phyloP scores from a whole-genome alignment of 1,140 invertebrate genomes.

The Tribolium castaneum region DNA sequence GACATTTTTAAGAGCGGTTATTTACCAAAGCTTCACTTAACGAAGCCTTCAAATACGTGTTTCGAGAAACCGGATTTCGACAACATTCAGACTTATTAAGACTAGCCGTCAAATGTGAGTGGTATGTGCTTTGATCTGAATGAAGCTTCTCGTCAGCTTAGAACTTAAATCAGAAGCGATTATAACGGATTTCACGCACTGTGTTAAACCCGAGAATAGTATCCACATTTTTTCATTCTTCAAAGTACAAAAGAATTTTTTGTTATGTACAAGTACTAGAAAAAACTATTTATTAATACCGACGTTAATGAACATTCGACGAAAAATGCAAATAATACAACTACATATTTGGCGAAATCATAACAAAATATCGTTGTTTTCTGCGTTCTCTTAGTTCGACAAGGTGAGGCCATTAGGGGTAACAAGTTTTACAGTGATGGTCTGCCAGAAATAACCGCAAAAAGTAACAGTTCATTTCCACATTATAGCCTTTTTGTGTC shows the following conservation, averaged over 20 bases:
- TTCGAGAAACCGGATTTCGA: not conserved
- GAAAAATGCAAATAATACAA: too few relatives aligned
- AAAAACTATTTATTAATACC: too few relatives aligned
- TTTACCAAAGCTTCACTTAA: not conserved
- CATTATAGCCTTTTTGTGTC: not conserved
- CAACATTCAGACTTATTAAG: not conserved
- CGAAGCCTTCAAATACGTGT: not conserved
- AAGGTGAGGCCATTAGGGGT: too few relatives aligned
- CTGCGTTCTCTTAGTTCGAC: too few relatives aligned
- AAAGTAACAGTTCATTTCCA: not conserved
- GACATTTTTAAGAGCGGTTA: not conserved
- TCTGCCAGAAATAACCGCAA: too few relatives aligned
- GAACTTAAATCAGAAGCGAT: not conserved
- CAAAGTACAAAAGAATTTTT: too few relatives aligned
- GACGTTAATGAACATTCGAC: too few relatives aligned
- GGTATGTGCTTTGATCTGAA: not conserved
- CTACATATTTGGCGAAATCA: too few relatives aligned
- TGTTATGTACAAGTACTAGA: too few relatives aligned
- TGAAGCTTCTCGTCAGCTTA: not conserved
- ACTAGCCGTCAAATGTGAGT: not conserved
- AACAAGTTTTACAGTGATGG: too few relatives aligned
- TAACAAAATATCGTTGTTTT: too few relatives aligned
- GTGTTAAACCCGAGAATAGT: not conserved
- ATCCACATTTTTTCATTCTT: too few relatives aligned
- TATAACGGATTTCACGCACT: not conserved